Percentiles rank a stretch among this genome's conserved stretches.
Conservation (phyloP, 2,888 invertebrate genomes). For the Ophion obscuratus region DNA sequence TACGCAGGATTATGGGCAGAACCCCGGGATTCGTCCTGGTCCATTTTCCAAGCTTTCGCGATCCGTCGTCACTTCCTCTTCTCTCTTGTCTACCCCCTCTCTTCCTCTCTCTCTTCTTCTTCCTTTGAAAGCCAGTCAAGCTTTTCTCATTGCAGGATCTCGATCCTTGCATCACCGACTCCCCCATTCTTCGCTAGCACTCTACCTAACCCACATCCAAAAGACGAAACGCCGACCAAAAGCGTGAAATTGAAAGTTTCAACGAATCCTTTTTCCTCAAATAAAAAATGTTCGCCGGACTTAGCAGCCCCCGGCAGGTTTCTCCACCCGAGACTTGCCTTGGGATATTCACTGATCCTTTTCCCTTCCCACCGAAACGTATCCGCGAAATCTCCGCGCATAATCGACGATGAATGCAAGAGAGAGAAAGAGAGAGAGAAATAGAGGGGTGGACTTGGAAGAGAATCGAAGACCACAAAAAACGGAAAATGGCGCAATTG, state of each 20-base stretch:
- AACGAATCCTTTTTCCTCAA: conserved; percentile 53
- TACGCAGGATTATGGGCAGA: conserved; percentile 75
- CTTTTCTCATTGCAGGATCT: conserved; percentile 22
- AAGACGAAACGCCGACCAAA: conserved; percentile 30
- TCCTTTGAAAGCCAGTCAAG: conserved; percentile 45
- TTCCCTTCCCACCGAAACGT: conserved; percentile 52
- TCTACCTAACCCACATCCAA: neutral
- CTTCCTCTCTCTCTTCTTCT: neutral
- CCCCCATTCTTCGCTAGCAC: conserved; percentile 20
- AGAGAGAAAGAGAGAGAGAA: conserved; percentile 8
- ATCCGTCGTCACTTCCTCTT: conserved; percentile 52
- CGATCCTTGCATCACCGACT: conserved; percentile 58
- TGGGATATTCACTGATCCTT: conserved; percentile 39
- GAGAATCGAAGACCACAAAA: conserved; percentile 1
- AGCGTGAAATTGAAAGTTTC: conserved; percentile 66
- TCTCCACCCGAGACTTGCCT: conserved; percentile 49
- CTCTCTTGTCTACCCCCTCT: neutral
- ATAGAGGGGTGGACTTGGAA: neutral
- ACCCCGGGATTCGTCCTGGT: conserved; percentile 72
- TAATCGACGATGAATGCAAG: conserved; percentile 73
- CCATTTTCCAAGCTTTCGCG: conserved; percentile 75
- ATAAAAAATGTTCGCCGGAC: conserved; percentile 3
- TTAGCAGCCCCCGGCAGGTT: conserved; percentile 35
- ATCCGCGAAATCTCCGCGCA: conserved; percentile 68
- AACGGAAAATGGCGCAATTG: conserved; percentile 49